Evolutionary conservation across 2,113 vertebrate genomes (phyloP).

Genomic region (Corydoras sp.): DNA sequence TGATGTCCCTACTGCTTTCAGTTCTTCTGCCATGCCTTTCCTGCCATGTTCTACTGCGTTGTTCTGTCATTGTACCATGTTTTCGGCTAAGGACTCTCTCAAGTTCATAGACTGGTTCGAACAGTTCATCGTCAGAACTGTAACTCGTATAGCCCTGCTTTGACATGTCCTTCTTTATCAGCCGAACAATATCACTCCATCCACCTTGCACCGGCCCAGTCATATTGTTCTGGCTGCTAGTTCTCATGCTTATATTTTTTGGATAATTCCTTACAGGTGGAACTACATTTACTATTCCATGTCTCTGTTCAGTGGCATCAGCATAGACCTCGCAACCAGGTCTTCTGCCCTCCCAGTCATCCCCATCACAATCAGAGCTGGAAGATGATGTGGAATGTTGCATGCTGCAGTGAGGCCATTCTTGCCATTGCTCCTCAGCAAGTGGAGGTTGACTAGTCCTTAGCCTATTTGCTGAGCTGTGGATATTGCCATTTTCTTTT

Average conservation of each 20-base stretch:
- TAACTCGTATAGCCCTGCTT: constrained; percentile 47
- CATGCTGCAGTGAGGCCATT: constrained; percentile 42
- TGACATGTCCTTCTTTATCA: constrained; percentile 42
- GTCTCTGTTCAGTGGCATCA: neutral
- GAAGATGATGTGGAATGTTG: constrained; percentile 43
- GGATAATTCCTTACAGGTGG: neutral
- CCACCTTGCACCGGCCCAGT: constrained; percentile 49
- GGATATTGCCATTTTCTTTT: constrained; percentile 55
- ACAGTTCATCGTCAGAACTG: constrained; percentile 54
- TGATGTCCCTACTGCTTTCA: constrained; percentile 18
- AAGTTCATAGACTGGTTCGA: constrained; percentile 40
- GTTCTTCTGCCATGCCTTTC: constrained; percentile 19
- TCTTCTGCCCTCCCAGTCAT: constrained; percentile 14
- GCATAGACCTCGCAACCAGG: neutral
- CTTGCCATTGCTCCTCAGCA: constrained; percentile 25
- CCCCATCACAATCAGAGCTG: constrained; percentile 30
- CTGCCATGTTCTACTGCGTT: constrained; percentile 17
- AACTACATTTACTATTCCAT: neutral
- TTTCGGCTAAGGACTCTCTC: constrained; percentile 36
- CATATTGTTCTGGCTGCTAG: constrained; percentile 37
- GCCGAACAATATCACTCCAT: constrained; percentile 41
- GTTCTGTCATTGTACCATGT: constrained; percentile 39
- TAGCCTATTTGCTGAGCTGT: constrained; percentile 34
- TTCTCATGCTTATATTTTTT: constrained; percentile 22
- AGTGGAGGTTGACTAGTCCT: constrained; percentile 12